These are phyloP conservation scores for Stictocephala bisonia DNA, from an alignment of 2,888 invertebrate species.

Conservation along the genomic window DNA sequence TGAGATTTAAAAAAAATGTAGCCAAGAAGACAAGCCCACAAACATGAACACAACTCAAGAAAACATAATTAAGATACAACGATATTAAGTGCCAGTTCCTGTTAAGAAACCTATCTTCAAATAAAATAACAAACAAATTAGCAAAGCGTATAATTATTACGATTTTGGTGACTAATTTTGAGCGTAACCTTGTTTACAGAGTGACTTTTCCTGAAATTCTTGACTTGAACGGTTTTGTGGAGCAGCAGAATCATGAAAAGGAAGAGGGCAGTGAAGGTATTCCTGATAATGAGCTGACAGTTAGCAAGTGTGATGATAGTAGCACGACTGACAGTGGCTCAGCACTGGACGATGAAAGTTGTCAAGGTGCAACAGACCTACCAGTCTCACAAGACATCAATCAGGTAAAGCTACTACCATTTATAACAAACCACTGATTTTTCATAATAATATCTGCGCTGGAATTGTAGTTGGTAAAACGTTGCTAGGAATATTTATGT, in stretches of 20 bases:
- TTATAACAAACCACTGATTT: too few relatives aligned
- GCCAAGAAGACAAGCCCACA: too few relatives aligned
- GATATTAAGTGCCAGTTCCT: too few relatives aligned
- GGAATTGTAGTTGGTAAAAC: too few relatives aligned
- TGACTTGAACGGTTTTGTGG: constrained; percentile 81
- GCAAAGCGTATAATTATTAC: too few relatives aligned
- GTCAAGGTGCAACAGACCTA: constrained; percentile 36
- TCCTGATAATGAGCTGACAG: constrained; percentile 65
- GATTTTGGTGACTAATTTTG: constrained; percentile 14
- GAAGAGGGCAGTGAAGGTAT: constrained; percentile 62
- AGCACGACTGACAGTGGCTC: constrained; percentile 77
- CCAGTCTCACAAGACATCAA: neutral
- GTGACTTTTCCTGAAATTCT: constrained; percentile 84
- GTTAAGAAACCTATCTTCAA: too few relatives aligned
- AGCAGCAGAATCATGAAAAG: constrained; percentile 60
- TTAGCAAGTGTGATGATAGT: constrained; percentile 72
- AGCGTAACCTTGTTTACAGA: constrained; percentile 66
- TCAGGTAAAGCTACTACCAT: constrained; percentile 9
- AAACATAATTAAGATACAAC: too few relatives aligned
- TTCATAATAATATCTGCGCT: neutral
- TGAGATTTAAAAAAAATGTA: too few relatives aligned
- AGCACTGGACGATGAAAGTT: constrained; percentile 74
- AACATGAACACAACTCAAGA: too few relatives aligned
- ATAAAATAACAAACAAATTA: too few relatives aligned
- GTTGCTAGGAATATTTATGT: too few relatives aligned